Evolutionary conservation across 1,140 invertebrate species (phyloP).

Genomic region (Drosophila mojavensis): DNA sequence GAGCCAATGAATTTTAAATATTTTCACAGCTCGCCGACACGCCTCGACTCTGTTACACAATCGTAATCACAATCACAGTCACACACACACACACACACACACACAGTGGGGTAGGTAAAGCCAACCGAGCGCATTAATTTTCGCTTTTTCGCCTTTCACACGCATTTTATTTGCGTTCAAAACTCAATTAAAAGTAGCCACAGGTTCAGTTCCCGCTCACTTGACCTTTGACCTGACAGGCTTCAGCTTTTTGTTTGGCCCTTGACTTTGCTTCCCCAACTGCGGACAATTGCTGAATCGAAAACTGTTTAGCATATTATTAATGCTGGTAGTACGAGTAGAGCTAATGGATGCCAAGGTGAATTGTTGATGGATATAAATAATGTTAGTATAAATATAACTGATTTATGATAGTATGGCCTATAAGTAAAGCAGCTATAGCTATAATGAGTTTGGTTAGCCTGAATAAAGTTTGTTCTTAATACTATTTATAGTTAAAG

Average conservation of each 20-base stretch:
- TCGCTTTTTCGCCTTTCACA: conserved; percentile 50
- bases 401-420: too few species aligned
- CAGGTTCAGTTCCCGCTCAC: conserved; percentile 21
- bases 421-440: too few species aligned
- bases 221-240: conserved; percentile 10
- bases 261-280: conserved; percentile 11
- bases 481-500: too few species aligned
- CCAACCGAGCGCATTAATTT: conserved; percentile 66
- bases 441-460: too few species aligned
- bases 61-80: conserved; percentile 19
- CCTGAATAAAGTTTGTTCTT: too few species aligned
- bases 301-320: conserved; percentile 50
- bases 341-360: neutral
- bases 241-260: conserved; percentile 1
- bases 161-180: conserved; percentile 60
- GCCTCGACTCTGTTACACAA: conserved; percentile 31
- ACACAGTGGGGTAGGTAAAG: conserved; percentile 21
- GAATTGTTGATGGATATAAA: neutral
- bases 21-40: conserved; percentile 45
- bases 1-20: conserved; percentile 55
- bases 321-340: conserved; percentile 31
- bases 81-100: conserved; percentile 12
- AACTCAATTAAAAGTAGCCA: conserved; percentile 72
- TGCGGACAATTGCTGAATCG: conserved; percentile 32
- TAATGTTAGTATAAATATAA: too few species aligned